These are phyloP conservation scores for Saccostrea cuccullata DNA, from an alignment of 1,140 invertebrate genomes.

Conservation along the genomic window DNA sequence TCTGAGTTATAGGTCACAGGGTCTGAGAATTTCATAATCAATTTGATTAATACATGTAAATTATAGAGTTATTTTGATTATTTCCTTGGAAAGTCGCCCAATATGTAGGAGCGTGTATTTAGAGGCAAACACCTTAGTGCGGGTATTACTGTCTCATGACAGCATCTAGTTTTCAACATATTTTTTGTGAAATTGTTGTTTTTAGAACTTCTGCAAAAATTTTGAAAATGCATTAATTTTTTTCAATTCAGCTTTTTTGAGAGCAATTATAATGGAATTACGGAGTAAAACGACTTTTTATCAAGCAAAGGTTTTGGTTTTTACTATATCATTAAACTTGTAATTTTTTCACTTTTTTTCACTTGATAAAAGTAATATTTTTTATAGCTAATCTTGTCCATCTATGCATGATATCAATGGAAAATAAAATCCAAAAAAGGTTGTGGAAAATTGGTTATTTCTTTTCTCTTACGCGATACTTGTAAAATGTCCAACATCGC, in stretches of 20 bases:
- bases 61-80: too few relatives aligned
- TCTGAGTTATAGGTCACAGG: too few relatives aligned
- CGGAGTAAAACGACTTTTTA: not conserved
- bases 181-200: not conserved
- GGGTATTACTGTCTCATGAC: too few relatives aligned
- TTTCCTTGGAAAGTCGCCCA: too few relatives aligned
- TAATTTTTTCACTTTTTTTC: not conserved
- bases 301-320: not conserved
- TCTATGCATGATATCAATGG: too few relatives aligned
- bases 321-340: not conserved
- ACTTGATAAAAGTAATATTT: not conserved
- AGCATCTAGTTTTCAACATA: too few relatives aligned
- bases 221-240: not conserved
- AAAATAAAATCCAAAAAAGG: not conserved
- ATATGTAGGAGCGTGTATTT: too few relatives aligned
- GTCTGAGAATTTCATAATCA: too few relatives aligned
- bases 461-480: too few relatives aligned
- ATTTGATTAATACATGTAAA: too few relatives aligned
- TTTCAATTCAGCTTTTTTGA: not conserved
- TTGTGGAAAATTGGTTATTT: not conserved
- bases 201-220: not conserved
- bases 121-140: too few relatives aligned
- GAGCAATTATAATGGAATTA: not conserved
- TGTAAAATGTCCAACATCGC: too few relatives aligned
- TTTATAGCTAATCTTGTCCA: not conserved